Conservation (phyloP, 2,797 vertebrate genomes). For the Anguilla pacifica region DNA sequence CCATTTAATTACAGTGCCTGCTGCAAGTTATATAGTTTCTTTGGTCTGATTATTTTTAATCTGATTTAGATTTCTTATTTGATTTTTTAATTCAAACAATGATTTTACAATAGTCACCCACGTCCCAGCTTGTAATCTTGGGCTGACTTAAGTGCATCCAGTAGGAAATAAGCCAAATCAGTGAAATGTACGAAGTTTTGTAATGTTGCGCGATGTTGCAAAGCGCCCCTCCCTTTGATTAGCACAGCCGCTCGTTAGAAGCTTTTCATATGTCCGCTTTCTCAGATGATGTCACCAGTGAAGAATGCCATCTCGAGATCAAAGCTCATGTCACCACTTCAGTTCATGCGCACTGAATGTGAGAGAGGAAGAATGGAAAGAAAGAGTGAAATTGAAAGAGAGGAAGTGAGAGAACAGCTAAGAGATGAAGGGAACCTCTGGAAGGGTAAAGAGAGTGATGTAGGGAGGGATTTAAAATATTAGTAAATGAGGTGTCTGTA, state of each 20-base stretch:
- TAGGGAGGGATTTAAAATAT: not conserved
- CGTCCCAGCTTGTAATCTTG: not conserved
- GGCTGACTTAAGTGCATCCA: not conserved
- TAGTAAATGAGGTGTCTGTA: not conserved
- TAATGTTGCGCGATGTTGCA: not conserved
- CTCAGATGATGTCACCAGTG: constrained; percentile 6
- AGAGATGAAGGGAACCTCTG: not conserved
- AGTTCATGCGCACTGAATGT: not conserved
- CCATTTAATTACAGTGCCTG: not conserved
- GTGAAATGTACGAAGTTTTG: not conserved
- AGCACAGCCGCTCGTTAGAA: not conserved
- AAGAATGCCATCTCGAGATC: constrained; percentile 6
- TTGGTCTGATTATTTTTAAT: not conserved
- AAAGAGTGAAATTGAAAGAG: not conserved
- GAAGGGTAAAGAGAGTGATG: not conserved
- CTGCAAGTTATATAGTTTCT: not conserved
- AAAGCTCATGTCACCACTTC: not conserved
- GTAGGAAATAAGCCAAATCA: not conserved
- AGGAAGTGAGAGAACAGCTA: not conserved
- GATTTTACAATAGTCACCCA: not conserved
- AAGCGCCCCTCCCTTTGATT: not conserved
- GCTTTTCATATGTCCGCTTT: not conserved
- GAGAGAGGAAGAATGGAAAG: not conserved
- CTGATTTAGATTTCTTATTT: not conserved
- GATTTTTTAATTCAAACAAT: not conserved